Evolutionary conservation across 2,888 invertebrate genomes (phyloP).

Genomic region (Pseudococcus jackbeardsleyi): DNA sequence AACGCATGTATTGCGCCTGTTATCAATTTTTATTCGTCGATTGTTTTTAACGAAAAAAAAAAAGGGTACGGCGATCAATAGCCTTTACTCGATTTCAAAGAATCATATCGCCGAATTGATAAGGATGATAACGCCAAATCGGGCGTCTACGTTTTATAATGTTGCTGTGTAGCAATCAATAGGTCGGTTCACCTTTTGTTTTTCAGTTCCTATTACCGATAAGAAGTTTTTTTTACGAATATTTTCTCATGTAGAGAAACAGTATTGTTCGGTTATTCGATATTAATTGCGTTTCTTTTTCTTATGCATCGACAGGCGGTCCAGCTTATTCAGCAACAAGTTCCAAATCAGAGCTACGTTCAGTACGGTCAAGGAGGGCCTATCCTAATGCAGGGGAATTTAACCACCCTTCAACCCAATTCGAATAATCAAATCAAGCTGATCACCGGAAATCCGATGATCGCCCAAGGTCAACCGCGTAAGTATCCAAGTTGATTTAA

Average conservation of each 20-base stretch:
- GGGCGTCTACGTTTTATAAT: no score
- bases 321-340: conserved; percentile 86
- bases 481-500: conserved; percentile 68
- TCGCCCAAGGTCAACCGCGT: conserved; percentile 70
- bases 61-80: no score
- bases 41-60: no score
- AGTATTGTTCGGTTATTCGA: no score
- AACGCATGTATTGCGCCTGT: no score
- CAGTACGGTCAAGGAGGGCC: conserved; percentile 72
- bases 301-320: conserved; percentile 70
- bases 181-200: background rate
- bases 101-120: no score
- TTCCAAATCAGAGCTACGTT: conserved; percentile 79
- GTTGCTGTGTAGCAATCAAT: background rate
- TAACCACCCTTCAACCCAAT: conserved; percentile 76
- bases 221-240: background rate
- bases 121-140: no score
- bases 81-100: no score
- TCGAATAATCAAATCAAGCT: conserved; percentile 85
- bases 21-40: no score
- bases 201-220: background rate
- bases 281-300: background rate
- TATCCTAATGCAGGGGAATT: conserved; percentile 84
- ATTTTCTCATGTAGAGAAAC: no score
- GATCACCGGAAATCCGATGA: conserved; percentile 77